These are phyloP conservation scores for Colistium nudipinnis DNA, from an alignment of 2,113 vertebrate species.

Conservation along the genomic window DNA sequence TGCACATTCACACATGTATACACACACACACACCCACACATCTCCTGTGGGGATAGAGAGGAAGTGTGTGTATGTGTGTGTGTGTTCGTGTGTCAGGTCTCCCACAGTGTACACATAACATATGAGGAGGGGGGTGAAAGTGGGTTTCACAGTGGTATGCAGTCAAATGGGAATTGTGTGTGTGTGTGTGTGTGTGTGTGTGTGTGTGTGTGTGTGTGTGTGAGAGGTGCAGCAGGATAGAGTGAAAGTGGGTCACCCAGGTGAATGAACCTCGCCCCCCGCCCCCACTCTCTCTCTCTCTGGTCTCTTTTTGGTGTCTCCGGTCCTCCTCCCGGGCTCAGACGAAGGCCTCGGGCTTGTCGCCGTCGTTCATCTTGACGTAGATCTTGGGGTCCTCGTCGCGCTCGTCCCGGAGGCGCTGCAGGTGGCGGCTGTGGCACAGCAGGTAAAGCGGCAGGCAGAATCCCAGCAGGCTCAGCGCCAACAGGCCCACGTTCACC, in stretches of 20 bases:
- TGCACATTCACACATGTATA: neutral
- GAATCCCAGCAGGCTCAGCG: conserved; percentile 91
- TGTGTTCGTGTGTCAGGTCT: conserved; percentile 1
- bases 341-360: conserved; percentile 88
- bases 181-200: conserved; percentile 18
- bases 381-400: conserved; percentile 91
- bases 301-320: neutral
- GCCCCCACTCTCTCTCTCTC: neutral
- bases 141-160: conserved; percentile 52
- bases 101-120: conserved; percentile 32
- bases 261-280: neutral
- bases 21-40: neutral
- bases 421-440: conserved; percentile 87
- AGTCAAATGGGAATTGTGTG: conserved; percentile 10
- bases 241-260: conserved; percentile 52
- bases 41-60: neutral
- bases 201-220: conserved; percentile 14
- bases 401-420: conserved; percentile 82
- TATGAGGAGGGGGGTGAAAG: conserved; percentile 13
- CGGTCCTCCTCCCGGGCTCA: conserved; percentile 64
- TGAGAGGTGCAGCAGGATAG: conserved; percentile 27
- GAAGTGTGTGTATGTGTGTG: neutral
- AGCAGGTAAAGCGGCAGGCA: conserved; percentile 95
- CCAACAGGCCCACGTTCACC: conserved; percentile 94
- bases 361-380: conserved; percentile 86